phyloP scores from a whole-genome alignment of 2,797 vertebrate genomes.

The Meda fulgida region DNA sequence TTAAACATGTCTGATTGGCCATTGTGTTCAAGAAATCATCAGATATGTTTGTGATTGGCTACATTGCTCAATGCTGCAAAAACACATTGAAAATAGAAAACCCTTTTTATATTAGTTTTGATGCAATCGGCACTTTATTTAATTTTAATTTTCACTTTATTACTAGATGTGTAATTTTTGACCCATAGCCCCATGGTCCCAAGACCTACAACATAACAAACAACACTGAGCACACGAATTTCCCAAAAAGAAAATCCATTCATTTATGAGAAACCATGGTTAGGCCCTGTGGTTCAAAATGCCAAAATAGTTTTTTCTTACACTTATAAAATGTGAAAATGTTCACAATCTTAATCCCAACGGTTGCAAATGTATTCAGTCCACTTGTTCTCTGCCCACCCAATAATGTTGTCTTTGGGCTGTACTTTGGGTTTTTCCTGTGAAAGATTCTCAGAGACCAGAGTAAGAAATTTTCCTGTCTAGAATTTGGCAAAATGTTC shows the following conservation, averaged over 20 bases:
- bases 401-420: constrained; percentile 14
- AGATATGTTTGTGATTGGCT: too few relatives aligned
- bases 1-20: too few relatives aligned
- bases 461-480: background rate
- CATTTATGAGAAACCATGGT: background rate
- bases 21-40: too few relatives aligned
- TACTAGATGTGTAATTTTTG: too few relatives aligned
- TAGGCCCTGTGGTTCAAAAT: background rate
- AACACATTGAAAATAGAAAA: too few relatives aligned
- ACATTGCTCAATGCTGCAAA: too few relatives aligned
- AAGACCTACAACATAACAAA: background rate
- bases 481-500: constrained; percentile 10
- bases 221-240: background rate
- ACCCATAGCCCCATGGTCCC: too few relatives aligned
- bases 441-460: constrained; percentile 12
- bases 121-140: too few relatives aligned
- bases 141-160: too few relatives aligned
- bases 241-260: background rate
- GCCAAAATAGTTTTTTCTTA: background rate
- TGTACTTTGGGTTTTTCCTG: background rate
- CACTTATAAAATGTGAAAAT: background rate
- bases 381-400: background rate
- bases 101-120: too few relatives aligned
- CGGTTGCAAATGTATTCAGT: background rate
- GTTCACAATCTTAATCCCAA: background rate